phyloP scores from a whole-genome alignment of 2,797 vertebrate species.

The Scolopax rusticola region DNA sequence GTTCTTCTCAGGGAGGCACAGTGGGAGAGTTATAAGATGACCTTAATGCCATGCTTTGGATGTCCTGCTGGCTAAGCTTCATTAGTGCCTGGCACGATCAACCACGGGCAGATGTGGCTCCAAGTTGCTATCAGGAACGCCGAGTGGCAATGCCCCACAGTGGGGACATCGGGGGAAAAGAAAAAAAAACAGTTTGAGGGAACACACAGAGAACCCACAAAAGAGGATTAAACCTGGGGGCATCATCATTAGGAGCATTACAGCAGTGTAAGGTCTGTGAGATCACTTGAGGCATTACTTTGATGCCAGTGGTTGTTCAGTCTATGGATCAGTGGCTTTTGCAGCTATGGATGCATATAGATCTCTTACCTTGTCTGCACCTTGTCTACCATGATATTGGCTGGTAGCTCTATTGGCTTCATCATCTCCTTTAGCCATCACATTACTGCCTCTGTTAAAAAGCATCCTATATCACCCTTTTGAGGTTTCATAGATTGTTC shows the following conservation, averaged over 20 bases:
- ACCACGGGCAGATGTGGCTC: not conserved
- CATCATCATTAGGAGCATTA: not conserved
- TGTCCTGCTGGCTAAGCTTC: not conserved
- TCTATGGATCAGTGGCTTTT: not conserved
- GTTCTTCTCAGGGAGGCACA: not conserved
- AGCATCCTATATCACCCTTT: not conserved
- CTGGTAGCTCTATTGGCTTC: not conserved
- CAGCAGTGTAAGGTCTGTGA: not conserved
- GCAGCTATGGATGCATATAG: not conserved
- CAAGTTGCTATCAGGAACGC: not conserved
- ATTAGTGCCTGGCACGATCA: fast-evolving
- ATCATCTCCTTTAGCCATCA: not conserved
- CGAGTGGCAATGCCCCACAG: not conserved
- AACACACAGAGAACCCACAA: not conserved
- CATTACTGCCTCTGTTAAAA: not conserved
- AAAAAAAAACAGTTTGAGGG: not conserved
- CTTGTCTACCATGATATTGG: not conserved
- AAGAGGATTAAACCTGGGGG: not conserved
- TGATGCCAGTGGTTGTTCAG: not conserved
- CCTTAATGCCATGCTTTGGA: not conserved
- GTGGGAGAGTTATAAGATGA: not conserved
- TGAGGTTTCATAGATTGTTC: not conserved
- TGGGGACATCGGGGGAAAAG: fast-evolving
- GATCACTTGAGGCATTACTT: not conserved
- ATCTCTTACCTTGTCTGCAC: not conserved